A percentile compares a stretch with the other conserved stretches of the same genome.
Conservation (phyloP, 2,888 invertebrate genomes). For the Ochropleura plecta region DNA sequence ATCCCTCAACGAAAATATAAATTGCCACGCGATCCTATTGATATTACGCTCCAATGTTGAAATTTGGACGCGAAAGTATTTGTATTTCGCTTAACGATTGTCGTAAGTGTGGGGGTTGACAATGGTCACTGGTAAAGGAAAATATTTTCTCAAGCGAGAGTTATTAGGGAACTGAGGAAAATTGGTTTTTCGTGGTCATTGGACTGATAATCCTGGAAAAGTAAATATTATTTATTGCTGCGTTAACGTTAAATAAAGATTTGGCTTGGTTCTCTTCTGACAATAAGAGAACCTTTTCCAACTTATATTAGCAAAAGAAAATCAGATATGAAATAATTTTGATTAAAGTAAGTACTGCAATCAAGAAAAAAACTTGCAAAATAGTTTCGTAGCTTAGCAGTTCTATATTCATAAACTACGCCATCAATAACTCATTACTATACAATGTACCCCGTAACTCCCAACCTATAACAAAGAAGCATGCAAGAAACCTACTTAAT, state of each 20-base stretch:
- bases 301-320: neutral
- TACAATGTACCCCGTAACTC: constrained; percentile 25
- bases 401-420: constrained; percentile 13
- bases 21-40: constrained; percentile 85
- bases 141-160: constrained; percentile 58
- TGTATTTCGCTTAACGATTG: constrained; percentile 63
- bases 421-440: constrained; percentile 29
- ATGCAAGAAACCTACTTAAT: constrained; percentile 56
- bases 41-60: constrained; percentile 77
- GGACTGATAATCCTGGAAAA: constrained; percentile 40
- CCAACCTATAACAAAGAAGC: constrained; percentile 36
- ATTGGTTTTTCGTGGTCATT: constrained; percentile 47
- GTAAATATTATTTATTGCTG: constrained; percentile 49
- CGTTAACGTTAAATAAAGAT: constrained; percentile 14
- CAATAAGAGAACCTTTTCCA: neutral
- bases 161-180: constrained; percentile 51
- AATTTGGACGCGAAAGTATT: constrained; percentile 68
- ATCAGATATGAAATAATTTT: constrained; percentile 1
- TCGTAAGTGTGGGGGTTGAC: constrained; percentile 48
- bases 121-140: constrained; percentile 38
- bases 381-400: neutral
- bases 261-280: neutral
- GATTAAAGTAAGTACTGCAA: neutral
- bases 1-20: constrained; percentile 86
- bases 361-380: neutral